Base-by-base conservation (phyloP, 2,797 vertebrate species). In the Mallotus villosus region DNA sequence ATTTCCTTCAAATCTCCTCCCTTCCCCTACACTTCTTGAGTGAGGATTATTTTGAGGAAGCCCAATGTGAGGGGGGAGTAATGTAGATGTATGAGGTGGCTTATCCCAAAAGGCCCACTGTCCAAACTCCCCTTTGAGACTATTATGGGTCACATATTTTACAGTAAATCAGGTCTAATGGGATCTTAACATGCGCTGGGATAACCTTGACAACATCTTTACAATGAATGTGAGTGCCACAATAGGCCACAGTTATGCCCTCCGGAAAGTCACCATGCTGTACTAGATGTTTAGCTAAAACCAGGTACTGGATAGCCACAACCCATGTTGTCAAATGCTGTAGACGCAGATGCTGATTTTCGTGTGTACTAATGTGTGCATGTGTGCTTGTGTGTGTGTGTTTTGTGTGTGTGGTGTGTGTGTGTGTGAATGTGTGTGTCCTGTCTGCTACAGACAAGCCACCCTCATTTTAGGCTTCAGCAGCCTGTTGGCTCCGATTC, bases 1-100 rank as follows among this genome's bases (percentile, higher is more conserved):
- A 88, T 87, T 83, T 83, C 86, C 78, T 46, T 83, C 83, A 85
- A 34, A 89, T 84, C 84, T 81, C 85, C 81, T 85, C 83, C 70
- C 78, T 84, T 85, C 79, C 81, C 78, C 53, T 74, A 62, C 73
- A 74, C 67, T 67, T 67, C 69, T 67, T 65, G 82, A 79, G 83
- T 81, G 69, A 67, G 64, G 72, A 74, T 72, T 78, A 67, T 77
- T 82, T 84, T 90, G 76, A 83, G 73, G 46, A 67, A 74, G 66
- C 68, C 63, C 51, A 65, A 53, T 66, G 55, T 70, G 71, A 71
- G 73, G 64, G 64, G 79, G 81, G 86, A 82, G 77, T 74, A 70
- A 74, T 86, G 82, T 81, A 76, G 83, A 85, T 81, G 82, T 77
- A 64, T 41, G 68, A 70, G 71, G 63, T 27, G 41, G 71, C 70